A percentile compares a stretch with the other conserved stretches of the same genome.
Conservation (phyloP, 2,113 vertebrate genomes). For the Nothobranchius furzeri region DNA sequence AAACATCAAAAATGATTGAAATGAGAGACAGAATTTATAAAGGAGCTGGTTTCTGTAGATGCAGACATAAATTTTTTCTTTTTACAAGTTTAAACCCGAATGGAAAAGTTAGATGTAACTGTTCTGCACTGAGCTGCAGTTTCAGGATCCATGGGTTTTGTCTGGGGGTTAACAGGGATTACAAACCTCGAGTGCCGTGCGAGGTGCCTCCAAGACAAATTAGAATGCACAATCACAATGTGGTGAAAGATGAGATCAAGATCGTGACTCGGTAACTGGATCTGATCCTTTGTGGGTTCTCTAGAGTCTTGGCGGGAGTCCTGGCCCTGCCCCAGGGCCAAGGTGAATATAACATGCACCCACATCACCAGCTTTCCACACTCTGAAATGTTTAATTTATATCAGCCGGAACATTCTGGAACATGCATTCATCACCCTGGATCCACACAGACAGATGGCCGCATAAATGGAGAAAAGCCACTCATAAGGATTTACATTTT, state of each 20-base stretch:
- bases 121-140: not conserved
- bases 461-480: slow-evolving; percentile 4
- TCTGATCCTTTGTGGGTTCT: slow-evolving; percentile 56
- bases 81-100: too few relatives aligned
- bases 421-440: slow-evolving; percentile 37
- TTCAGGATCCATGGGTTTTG: slow-evolving; percentile 9
- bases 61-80: too few relatives aligned
- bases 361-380: slow-evolving; percentile 44
- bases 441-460: slow-evolving; percentile 8
- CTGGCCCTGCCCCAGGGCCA: slow-evolving; percentile 54
- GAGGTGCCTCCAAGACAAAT: slow-evolving; percentile 59
- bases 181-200: slow-evolving; percentile 12
- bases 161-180: not conserved
- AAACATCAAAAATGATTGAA: too few relatives aligned
- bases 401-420: slow-evolving; percentile 23
- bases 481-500: slow-evolving; percentile 32
- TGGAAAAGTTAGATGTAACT: too few relatives aligned
- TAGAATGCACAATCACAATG: slow-evolving; percentile 74
- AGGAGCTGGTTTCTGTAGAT: too few relatives aligned
- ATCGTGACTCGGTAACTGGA: slow-evolving; percentile 64
- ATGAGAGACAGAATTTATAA: too few relatives aligned
- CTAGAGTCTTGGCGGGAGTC: slow-evolving; percentile 54
- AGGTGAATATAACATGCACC: slow-evolving; percentile 60
- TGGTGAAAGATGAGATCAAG: slow-evolving; percentile 62
- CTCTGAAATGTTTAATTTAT: slow-evolving; percentile 67